phyloP scores from a whole-genome alignment of 1,140 invertebrate species.

The Zaprionus davidi region DNA sequence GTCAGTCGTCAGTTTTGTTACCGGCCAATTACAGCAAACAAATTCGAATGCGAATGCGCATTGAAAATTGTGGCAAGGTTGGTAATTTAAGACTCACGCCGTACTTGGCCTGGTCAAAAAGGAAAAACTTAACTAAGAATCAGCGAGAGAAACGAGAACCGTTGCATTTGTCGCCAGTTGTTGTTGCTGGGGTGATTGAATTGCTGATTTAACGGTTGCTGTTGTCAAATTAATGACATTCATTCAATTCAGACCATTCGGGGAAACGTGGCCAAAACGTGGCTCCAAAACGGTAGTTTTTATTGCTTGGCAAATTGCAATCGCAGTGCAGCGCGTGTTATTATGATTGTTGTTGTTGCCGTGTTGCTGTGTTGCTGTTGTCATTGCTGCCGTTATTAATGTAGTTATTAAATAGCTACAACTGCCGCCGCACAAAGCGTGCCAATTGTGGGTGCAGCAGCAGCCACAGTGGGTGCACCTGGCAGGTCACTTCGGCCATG shows the following conservation, averaged over 20 bases:
- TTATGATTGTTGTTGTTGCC: conserved; percentile 48
- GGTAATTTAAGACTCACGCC: conserved; percentile 83
- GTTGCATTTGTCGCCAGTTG: conserved; percentile 41
- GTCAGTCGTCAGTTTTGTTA: conserved; percentile 42
- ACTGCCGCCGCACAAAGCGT: conserved; percentile 73
- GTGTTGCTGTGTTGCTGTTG: conserved; percentile 50
- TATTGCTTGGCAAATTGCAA: conserved; percentile 75
- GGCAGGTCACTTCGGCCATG: conserved; percentile 36
- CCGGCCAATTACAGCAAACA: conserved; percentile 82
- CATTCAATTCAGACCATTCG: conserved; percentile 75
- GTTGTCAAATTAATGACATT: conserved; percentile 84
- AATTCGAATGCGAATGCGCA: conserved; percentile 82
- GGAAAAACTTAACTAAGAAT: conserved; percentile 40
- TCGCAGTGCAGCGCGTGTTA: conserved; percentile 66
- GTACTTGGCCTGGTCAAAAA: conserved; percentile 23
- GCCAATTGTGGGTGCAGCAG: conserved; percentile 49
- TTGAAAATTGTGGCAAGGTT: conserved; percentile 83
- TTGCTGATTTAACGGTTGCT: conserved; percentile 84
- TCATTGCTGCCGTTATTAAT: conserved; percentile 67
- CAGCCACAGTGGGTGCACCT: conserved; percentile 30
- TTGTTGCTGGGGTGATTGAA: conserved; percentile 65
- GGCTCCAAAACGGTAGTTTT: conserved; percentile 77
- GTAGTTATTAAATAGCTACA: conserved; percentile 82
- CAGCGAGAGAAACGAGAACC: conserved; percentile 16
- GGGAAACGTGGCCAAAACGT: conserved; percentile 47